Percentiles rank a stretch among this genome's conserved stretches.
Conservation (phyloP, 2,113 vertebrate genomes). For the Syngnathoides biaculeatus region DNA sequence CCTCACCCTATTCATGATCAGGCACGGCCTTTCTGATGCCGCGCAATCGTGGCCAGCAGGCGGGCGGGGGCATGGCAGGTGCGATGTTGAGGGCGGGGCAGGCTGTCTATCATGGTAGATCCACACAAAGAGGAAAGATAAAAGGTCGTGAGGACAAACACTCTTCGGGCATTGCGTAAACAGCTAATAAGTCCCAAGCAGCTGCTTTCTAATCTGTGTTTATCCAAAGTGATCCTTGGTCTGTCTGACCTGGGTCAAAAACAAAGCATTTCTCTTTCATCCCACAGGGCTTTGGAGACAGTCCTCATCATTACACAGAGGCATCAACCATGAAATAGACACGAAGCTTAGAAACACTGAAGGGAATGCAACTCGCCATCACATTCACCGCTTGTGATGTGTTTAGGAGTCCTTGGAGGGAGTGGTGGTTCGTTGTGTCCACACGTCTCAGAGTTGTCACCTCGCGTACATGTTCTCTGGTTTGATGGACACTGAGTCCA, state of each 20-base stretch:
- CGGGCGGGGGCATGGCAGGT: conserved; percentile 16
- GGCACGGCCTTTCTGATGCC: conserved; percentile 51
- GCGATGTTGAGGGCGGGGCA: conserved; percentile 16
- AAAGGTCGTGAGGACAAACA: conserved; percentile 3
- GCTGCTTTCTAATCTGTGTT: conserved; percentile 44
- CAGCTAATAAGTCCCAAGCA: conserved; percentile 33
- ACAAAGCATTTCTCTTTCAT: conserved; percentile 15
- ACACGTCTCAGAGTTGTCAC: conserved; percentile 48
- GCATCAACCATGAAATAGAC: conserved; percentile 59
- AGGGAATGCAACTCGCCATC: conserved; percentile 37
- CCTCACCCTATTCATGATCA: conserved; percentile 52
- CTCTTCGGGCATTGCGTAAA: conserved; percentile 16
- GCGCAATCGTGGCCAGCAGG: conserved; percentile 41
- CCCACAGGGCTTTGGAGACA: conserved; percentile 36
- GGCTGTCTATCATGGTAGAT: conserved; percentile 18
- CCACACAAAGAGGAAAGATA: conserved; percentile 22
- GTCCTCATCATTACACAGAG: conserved; percentile 45
- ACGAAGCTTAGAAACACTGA: conserved; percentile 41
- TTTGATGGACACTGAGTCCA: conserved; percentile 64
- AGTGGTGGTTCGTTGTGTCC: conserved; percentile 22
- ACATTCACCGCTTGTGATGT: conserved; percentile 47
- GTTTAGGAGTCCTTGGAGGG: conserved; percentile 15
- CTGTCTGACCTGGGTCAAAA: conserved; percentile 27
- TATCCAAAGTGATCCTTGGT: conserved; percentile 27
- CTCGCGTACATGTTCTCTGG: conserved; percentile 39